Conservation (phyloP, 2,888 invertebrate species). For the Drosophila recens region DNA sequence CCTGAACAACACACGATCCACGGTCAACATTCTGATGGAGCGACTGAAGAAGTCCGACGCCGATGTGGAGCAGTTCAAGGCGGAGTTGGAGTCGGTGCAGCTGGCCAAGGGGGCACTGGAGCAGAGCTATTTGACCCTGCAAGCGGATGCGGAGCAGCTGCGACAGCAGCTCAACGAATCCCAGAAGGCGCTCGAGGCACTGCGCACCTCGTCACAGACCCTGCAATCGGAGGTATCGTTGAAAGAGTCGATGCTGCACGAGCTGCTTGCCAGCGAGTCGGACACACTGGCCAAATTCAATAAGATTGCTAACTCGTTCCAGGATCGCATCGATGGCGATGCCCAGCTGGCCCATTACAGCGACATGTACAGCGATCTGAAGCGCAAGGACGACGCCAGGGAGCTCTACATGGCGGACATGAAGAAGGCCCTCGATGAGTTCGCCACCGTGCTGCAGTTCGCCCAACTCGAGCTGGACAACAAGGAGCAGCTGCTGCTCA, state of each 20-base stretch:
- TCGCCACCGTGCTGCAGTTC: slow-evolving; percentile 84
- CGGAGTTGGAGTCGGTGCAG: slow-evolving; percentile 83
- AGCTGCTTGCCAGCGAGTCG: slow-evolving; percentile 84
- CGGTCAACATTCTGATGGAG: slow-evolving; percentile 85
- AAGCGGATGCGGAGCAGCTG: slow-evolving; percentile 77
- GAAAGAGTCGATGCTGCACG: slow-evolving; percentile 84
- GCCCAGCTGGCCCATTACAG: slow-evolving; percentile 84
- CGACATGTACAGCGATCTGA: slow-evolving; percentile 84
- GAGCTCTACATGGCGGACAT: slow-evolving; percentile 85
- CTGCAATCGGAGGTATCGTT: slow-evolving; percentile 84
- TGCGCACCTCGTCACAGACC: slow-evolving; percentile 82
- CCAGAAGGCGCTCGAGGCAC: slow-evolving; percentile 72
- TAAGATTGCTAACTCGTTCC: slow-evolving; percentile 85
- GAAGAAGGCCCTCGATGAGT: slow-evolving; percentile 85
- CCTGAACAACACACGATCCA: slow-evolving; percentile 84
- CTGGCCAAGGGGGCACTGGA: slow-evolving; percentile 82
- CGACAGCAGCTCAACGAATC: slow-evolving; percentile 79
- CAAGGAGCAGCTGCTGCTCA: slow-evolving; percentile 82
- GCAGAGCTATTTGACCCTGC: slow-evolving; percentile 77
- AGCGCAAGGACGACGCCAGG: slow-evolving; percentile 84
- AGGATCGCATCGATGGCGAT: slow-evolving; percentile 84
- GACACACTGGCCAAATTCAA: slow-evolving; percentile 85
- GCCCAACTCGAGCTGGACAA: slow-evolving; percentile 84
- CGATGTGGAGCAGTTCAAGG: slow-evolving; percentile 84
- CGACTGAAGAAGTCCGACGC: slow-evolving; percentile 85